Evolutionary conservation across 2,797 vertebrate genomes (phyloP).

Genomic region (Gallinago solitaria): DNA sequence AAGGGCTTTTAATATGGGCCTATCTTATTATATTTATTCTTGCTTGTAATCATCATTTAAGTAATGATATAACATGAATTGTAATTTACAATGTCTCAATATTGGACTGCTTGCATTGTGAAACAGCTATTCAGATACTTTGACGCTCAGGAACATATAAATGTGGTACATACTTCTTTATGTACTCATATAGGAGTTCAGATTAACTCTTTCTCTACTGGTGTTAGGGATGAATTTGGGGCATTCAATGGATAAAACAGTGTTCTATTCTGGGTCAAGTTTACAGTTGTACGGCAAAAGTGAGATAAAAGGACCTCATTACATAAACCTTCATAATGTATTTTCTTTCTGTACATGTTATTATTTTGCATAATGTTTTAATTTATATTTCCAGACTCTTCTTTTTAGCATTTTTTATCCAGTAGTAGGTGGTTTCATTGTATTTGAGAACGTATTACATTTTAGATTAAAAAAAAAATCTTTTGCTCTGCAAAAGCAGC

Average conservation of each 20-base stretch:
- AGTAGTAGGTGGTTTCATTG: not conserved
- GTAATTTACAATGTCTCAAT: not conserved
- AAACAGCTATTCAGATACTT: not conserved
- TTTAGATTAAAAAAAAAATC: not conserved
- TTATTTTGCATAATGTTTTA: not conserved
- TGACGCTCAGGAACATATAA: not conserved
- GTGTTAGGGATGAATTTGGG: not conserved
- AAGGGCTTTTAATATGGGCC: not conserved
- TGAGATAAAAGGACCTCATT: not conserved
- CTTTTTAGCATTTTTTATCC: not conserved
- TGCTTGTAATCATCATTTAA: not conserved
- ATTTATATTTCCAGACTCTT: not conserved
- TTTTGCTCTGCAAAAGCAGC: not conserved
- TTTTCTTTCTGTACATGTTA: not conserved
- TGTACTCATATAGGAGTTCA: not conserved
- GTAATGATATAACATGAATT: not conserved
- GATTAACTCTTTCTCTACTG: not conserved
- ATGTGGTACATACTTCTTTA: not conserved
- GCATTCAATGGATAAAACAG: not conserved
- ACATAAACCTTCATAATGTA: not conserved
- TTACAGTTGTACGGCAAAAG: not conserved
- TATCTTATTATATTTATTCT: not conserved
- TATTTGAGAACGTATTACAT: not conserved
- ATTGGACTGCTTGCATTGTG: not conserved
- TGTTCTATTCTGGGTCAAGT: not conserved